Conservation (phyloP, 2,888 invertebrate genomes). For the Crocallis elinguaria region DNA sequence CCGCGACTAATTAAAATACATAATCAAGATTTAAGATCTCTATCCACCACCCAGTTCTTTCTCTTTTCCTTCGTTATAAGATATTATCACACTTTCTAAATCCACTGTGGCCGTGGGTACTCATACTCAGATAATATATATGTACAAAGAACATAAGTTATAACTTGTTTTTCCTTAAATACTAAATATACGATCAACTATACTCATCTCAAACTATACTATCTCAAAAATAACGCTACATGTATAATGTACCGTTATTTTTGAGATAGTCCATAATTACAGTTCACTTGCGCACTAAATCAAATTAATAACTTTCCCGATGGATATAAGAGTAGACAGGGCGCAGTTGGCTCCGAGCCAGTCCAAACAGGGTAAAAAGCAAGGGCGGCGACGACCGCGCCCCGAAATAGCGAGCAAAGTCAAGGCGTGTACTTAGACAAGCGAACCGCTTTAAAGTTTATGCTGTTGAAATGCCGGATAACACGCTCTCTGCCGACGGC, state of each 20-base stretch:
- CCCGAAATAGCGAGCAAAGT: slow-evolving; percentile 82
- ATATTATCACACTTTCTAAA: slow-evolving; percentile 33
- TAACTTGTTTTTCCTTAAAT: slow-evolving; percentile 18
- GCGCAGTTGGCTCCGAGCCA: slow-evolving; percentile 76
- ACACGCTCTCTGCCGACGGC: slow-evolving; percentile 28
- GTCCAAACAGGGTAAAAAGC: slow-evolving; percentile 82
- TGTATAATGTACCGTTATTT: slow-evolving; percentile 21
- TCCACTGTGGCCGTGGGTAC: too few species aligned
- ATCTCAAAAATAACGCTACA: too few species aligned
- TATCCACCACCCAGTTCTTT: slow-evolving; percentile 12
- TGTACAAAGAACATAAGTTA: too few species aligned
- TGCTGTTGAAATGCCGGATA: slow-evolving; percentile 26
- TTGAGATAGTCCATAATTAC: slow-evolving; percentile 22
- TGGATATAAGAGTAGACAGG: slow-evolving; percentile 61
- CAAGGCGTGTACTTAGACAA: slow-evolving; percentile 72
- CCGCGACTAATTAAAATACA: slow-evolving; percentile 34
- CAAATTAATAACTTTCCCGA: slow-evolving; percentile 56
- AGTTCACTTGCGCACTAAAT: slow-evolving; percentile 43
- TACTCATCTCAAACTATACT: too few species aligned
- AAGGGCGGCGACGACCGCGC: slow-evolving; percentile 75
- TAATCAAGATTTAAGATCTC: slow-evolving; percentile 33
- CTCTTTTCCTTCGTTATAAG: slow-evolving; percentile 4
- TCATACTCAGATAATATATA: too few species aligned
- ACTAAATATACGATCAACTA: neutral
- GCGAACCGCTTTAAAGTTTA: slow-evolving; percentile 45